phyloP scores from a whole-genome alignment of 1,140 invertebrate species.

The Metaphire vulgaris region DNA sequence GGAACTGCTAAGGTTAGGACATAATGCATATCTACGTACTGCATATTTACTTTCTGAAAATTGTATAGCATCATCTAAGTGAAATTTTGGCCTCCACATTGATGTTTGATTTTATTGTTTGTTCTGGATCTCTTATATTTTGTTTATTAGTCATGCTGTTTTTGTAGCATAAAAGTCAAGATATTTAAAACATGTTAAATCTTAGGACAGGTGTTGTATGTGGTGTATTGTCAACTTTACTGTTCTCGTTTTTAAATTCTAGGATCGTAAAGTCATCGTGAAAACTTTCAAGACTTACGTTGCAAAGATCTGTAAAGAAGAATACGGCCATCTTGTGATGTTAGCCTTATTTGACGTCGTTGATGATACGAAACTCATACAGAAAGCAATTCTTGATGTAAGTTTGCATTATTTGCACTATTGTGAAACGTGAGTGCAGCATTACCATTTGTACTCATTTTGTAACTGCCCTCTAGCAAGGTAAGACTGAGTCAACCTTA shows the following conservation, averaged over 20 bases:
- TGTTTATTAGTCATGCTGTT: too few relatives aligned
- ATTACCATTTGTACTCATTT: too few relatives aligned
- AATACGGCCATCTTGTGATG: conserved; percentile 75
- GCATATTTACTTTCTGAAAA: background rate
- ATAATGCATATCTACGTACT: too few relatives aligned
- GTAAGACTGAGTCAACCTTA: too few relatives aligned
- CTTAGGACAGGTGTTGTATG: background rate
- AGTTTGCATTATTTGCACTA: conserved; percentile 29
- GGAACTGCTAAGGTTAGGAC: conserved; percentile 66
- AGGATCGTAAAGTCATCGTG: conserved; percentile 64
- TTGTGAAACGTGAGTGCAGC: background rate
- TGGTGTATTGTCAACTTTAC: background rate
- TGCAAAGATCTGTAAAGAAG: conserved; percentile 69
- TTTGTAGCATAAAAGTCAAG: too few relatives aligned
- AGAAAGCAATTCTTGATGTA: conserved; percentile 63
- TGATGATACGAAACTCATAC: conserved; percentile 83
- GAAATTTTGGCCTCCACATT: background rate
- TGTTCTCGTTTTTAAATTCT: background rate
- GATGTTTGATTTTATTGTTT: background rate
- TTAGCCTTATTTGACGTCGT: conserved; percentile 79
- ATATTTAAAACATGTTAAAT: too few relatives aligned
- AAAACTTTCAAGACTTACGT: conserved; percentile 74
- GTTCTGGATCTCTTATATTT: too few relatives aligned
- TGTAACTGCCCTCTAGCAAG: too few relatives aligned
- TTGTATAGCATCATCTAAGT: background rate